A percentile compares a stretch with the other conserved stretches of the same genome.
phyloP scores from a whole-genome alignment of 1,140 invertebrate species.

The Dreissena rostriformis region DNA sequence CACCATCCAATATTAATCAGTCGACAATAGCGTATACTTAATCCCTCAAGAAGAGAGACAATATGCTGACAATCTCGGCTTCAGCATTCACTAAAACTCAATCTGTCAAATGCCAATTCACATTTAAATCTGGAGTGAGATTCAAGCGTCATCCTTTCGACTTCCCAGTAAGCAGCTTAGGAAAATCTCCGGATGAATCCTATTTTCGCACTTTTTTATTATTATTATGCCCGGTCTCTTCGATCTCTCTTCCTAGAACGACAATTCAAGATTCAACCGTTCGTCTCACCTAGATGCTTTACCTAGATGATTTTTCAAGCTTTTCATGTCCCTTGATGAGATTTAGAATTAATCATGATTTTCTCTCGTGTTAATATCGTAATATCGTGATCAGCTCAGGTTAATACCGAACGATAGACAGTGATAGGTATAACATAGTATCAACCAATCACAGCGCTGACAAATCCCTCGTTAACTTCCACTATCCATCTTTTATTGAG shows the following conservation, averaged over 20 bases:
- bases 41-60: no score
- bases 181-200: conserved; percentile 38
- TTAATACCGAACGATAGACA: conserved; percentile 43
- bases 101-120: conserved; percentile 44
- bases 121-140: conserved; percentile 41
- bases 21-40: no score
- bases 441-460: conserved; percentile 33
- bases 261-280: background rate
- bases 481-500: conserved; percentile 55
- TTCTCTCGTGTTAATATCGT: conserved; percentile 37
- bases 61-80: background rate
- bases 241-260: conserved; percentile 17
- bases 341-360: conserved; percentile 53
- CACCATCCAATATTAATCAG: no score
- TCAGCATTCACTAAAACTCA: conserved; percentile 7
- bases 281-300: conserved; percentile 31
- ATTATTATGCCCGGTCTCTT: conserved; percentile 23
- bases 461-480: conserved; percentile 44
- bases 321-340: conserved; percentile 53
- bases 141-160: conserved; percentile 8
- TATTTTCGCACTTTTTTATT: conserved; percentile 52
- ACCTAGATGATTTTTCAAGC: conserved; percentile 55
- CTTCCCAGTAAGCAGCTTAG: conserved; percentile 36
- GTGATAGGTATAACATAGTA: conserved; percentile 39
- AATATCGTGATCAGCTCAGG: conserved; percentile 28